Evolutionary conservation across 1,140 invertebrate species (phyloP).

Genomic region (Coptotermes formosanus): DNA sequence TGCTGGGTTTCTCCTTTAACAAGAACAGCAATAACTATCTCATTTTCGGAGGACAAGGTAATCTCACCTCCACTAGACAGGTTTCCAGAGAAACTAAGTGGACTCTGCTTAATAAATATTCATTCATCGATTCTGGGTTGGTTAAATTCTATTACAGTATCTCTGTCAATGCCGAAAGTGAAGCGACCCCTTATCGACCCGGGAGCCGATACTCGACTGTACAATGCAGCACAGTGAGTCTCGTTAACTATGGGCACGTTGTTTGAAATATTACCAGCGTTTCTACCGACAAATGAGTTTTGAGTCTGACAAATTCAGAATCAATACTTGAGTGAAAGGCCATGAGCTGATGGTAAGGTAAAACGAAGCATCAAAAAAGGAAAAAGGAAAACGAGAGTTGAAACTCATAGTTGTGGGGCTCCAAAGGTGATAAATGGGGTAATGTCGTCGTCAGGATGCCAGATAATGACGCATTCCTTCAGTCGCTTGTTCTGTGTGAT

Average conservation of each 20-base stretch:
- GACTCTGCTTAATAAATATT: not conserved
- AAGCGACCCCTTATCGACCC: not conserved
- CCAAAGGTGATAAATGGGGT: not conserved
- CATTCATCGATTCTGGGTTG: not conserved
- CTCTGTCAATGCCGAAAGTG: not conserved
- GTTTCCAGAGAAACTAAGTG: not conserved
- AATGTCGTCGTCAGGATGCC: not conserved
- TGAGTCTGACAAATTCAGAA: conserved; percentile 19
- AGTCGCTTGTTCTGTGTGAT: not conserved
- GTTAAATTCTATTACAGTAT: not conserved
- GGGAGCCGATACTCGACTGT: not conserved
- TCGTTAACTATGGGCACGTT: not conserved
- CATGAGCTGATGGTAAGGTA: not conserved
- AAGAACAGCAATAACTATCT: too few relatives aligned
- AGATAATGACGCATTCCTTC: conserved; percentile 8
- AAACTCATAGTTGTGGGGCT: not conserved
- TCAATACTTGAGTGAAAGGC: not conserved
- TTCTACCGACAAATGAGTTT: not conserved
- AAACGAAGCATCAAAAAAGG: too few relatives aligned
- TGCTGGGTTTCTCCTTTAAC: too few relatives aligned
- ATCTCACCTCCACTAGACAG: not conserved
- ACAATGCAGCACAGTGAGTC: not conserved
- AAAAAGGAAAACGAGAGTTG: too few relatives aligned
- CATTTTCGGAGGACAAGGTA: too few relatives aligned
- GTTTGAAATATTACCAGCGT: not conserved